phyloP scores from a whole-genome alignment of 1,140 invertebrate genomes.

The Sycophila sp. region DNA sequence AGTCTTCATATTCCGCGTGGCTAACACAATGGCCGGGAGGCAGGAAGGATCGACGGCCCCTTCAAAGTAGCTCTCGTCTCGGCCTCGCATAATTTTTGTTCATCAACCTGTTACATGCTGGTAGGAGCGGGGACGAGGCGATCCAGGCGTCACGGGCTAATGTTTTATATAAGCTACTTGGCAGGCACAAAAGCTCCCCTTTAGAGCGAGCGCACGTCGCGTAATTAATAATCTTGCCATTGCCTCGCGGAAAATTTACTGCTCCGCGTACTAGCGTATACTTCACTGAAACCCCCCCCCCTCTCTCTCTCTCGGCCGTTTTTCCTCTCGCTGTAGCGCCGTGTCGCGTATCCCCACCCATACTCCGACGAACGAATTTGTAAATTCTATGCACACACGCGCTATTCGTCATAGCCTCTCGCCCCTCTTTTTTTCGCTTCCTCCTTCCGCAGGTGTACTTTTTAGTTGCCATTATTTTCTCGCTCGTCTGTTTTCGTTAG shows the following conservation, averaged over 20 bases:
- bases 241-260: constrained; percentile 40
- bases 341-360: background rate
- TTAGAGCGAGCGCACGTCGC: constrained; percentile 18
- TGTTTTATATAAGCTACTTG: constrained; percentile 48
- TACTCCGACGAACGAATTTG: constrained; percentile 15
- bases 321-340: background rate
- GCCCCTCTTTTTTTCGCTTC: background rate
- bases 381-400: constrained; percentile 13
- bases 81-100: constrained; percentile 21
- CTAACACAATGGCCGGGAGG: no score
- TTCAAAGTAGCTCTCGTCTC: no score
- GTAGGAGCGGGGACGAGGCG: background rate
- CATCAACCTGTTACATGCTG: constrained; percentile 43
- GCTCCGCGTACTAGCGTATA: constrained; percentile 1
- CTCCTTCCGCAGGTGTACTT: background rate
- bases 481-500: constrained; percentile 4
- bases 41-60: no score
- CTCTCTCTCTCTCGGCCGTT: background rate
- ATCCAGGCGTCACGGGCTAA: background rate
- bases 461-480: background rate
- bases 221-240: constrained; percentile 44
- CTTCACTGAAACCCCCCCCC: background rate
- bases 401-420: constrained; percentile 3
- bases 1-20: no score
- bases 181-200: constrained; percentile 43